Evolutionary conservation across 2,888 invertebrate genomes (phyloP).

Genomic region (Criorhina ranunculi): DNA sequence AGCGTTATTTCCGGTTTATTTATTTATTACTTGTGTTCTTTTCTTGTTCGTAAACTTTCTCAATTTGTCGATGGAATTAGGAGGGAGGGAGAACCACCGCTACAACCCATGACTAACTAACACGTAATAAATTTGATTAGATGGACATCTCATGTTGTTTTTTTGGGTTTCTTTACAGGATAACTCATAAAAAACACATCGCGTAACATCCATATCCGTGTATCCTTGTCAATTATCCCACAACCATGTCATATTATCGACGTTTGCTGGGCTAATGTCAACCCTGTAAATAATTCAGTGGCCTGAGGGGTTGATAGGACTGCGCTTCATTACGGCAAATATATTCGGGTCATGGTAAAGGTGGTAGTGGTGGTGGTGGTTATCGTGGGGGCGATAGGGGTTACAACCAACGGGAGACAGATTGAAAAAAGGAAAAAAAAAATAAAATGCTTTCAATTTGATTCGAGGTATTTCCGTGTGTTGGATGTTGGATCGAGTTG

Average conservation of each 20-base stretch:
- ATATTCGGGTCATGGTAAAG: background rate
- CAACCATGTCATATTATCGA: constrained; percentile 76
- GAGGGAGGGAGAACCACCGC: background rate
- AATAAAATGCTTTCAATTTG: too few species aligned
- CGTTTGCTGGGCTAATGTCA: constrained; percentile 62
- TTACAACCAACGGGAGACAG: constrained; percentile 36
- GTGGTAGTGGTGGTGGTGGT: background rate
- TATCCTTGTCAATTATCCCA: constrained; percentile 75
- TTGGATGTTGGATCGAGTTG: too few species aligned
- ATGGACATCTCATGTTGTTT: constrained; percentile 51
- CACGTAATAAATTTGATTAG: constrained; percentile 77
- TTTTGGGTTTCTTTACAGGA: constrained; percentile 9
- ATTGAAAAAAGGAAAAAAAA: too few species aligned
- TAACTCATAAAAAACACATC: constrained; percentile 66
- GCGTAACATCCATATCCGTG: constrained; percentile 12
- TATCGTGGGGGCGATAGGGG: constrained; percentile 69
- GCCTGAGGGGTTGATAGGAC: constrained; percentile 73
- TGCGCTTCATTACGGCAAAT: constrained; percentile 67
- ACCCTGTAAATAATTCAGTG: constrained; percentile 75
- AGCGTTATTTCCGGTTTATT: constrained; percentile 75
- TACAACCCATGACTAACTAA: constrained; percentile 73
- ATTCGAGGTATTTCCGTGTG: too few species aligned
- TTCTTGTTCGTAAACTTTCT: constrained; percentile 56
- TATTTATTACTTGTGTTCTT: constrained; percentile 70
- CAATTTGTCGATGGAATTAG: constrained; percentile 45